Conservation (phyloP, 1,140 invertebrate genomes). For the Panagrolaimus sp. region DNA sequence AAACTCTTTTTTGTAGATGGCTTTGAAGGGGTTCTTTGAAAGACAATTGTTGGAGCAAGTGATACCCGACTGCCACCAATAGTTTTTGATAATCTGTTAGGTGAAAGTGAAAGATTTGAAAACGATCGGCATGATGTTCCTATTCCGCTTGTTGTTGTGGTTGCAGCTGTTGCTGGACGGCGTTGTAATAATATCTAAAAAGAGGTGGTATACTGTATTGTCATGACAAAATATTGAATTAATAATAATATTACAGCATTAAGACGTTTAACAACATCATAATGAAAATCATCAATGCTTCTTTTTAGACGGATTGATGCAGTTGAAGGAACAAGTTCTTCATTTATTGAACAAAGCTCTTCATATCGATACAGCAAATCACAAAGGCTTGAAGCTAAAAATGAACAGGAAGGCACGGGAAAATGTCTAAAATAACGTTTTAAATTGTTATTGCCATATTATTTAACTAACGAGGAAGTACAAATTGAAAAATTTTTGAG, state of each 20-base stretch:
- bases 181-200: background rate
- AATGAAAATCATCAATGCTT: background rate
- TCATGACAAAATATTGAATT: background rate
- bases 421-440: background rate
- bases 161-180: background rate
- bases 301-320: background rate
- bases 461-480: background rate
- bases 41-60: background rate
- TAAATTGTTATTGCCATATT: background rate
- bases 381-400: slow-evolving; percentile 6
- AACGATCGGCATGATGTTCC: background rate
- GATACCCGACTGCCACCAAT: background rate
- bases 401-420: slow-evolving; percentile 5
- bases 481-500: slow-evolving; percentile 1
- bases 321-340: background rate
- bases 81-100: background rate
- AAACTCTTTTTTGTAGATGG: background rate
- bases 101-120: background rate
- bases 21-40: slow-evolving; percentile 2
- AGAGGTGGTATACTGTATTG: background rate
- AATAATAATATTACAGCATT: background rate
- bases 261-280: slow-evolving; percentile 11
- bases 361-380: background rate
- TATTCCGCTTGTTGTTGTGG: background rate
- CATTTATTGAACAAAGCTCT: background rate